These are phyloP conservation scores for Ctenopoma multispine DNA, from an alignment of 2,797 vertebrate species.

Conservation along the genomic window DNA sequence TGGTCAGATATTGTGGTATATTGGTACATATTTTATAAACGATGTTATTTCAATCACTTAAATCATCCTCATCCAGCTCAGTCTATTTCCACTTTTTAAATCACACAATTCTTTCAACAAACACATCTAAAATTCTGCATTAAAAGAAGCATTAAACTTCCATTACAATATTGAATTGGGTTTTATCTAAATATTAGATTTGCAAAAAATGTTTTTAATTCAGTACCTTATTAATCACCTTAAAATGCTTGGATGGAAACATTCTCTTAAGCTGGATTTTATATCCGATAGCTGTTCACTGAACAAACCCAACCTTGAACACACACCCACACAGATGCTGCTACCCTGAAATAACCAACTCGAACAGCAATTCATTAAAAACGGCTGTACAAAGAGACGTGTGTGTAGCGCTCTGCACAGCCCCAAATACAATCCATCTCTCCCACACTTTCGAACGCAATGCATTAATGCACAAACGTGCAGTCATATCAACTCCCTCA, in stretches of 20 bases:
- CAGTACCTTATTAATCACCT: constrained; percentile 31
- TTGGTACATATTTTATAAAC: background rate
- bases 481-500: constrained; percentile 40
- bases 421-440: constrained; percentile 28
- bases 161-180: background rate
- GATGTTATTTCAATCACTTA: background rate
- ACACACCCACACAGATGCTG: constrained; percentile 11
- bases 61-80: background rate
- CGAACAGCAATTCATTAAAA: constrained; percentile 49
- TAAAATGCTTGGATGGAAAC: constrained; percentile 13
- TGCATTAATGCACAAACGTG: constrained; percentile 47
- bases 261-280: constrained; percentile 26
- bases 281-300: constrained; percentile 16
- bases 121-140: background rate
- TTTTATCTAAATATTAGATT: too few relatives aligned
- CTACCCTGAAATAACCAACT: constrained; percentile 46
- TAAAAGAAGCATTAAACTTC: background rate
- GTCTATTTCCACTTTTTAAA: background rate
- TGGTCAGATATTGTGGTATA: background rate
- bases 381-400: constrained; percentile 41
- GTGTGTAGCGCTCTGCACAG: background rate
- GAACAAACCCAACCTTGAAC: constrained; percentile 43
- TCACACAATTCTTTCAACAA: background rate
- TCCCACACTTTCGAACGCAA: constrained; percentile 20
- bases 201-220: constrained; percentile 3